Evolutionary conservation across 2,888 invertebrate genomes (phyloP).

Genomic region (Drosophila quinaria): DNA sequence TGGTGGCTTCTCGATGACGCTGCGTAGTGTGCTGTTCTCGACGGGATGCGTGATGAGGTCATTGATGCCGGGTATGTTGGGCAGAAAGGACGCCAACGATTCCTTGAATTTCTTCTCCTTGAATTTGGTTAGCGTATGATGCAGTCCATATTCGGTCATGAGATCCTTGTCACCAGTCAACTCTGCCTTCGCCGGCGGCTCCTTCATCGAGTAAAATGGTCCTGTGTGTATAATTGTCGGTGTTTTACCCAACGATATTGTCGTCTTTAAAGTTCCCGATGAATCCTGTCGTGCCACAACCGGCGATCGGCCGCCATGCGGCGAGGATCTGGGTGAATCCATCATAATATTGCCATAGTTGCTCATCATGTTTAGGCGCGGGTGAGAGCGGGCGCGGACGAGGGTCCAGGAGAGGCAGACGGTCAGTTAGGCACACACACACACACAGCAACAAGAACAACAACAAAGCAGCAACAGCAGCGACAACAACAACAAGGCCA

Average conservation of each 20-base stretch:
- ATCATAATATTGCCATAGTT: conserved; percentile 90
- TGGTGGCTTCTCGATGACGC: conserved; percentile 97
- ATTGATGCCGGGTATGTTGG: conserved; percentile 97
- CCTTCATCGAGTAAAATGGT: conserved; percentile 99
- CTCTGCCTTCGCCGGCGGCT: conserved; percentile 96
- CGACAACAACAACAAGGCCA: conserved; percentile 64
- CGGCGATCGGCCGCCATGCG: conserved; percentile 97
- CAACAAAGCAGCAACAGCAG: conserved; percentile 40
- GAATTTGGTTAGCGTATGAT: conserved; percentile 99
- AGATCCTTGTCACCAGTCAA: conserved; percentile 98
- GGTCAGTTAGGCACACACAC: conserved; percentile 30
- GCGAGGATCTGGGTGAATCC: conserved; percentile 98
- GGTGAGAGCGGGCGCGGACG: not conserved
- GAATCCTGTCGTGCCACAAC: conserved; percentile 98
- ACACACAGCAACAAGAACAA: conserved; percentile 52
- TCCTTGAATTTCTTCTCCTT: conserved; percentile 98
- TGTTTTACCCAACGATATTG: conserved; percentile 98
- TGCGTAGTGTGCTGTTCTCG: conserved; percentile 94
- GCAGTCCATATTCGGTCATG: conserved; percentile 98
- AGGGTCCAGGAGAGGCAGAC: not conserved
- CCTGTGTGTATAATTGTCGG: conserved; percentile 99
- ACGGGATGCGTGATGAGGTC: conserved; percentile 94
- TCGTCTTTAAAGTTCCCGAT: conserved; percentile 98
- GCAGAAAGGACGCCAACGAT: conserved; percentile 97
- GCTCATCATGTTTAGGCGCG: conserved; percentile 79